These are phyloP conservation scores for Podargus strigoides DNA, from an alignment of 2,797 vertebrate genomes.

Conservation along the genomic window DNA sequence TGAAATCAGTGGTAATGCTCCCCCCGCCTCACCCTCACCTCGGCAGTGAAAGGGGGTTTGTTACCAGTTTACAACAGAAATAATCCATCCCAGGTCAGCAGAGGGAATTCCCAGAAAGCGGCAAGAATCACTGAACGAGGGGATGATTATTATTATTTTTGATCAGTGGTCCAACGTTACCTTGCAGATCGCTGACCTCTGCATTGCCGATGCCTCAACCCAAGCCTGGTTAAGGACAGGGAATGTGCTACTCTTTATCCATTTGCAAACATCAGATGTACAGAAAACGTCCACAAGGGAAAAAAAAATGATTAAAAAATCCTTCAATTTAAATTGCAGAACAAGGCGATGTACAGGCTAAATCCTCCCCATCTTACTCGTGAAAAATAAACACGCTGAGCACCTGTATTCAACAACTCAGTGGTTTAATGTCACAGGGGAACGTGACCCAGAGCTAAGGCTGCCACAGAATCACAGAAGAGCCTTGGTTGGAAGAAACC, in stretches of 20 bases:
- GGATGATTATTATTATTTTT: fast-evolving
- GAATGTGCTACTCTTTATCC: neutral
- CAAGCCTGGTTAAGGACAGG: neutral
- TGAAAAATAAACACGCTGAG: neutral
- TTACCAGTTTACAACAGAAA: neutral
- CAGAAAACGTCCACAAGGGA: neutral
- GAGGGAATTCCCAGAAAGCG: neutral
- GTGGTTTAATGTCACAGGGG: neutral
- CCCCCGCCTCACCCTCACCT: too few species aligned
- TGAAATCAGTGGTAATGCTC: too few species aligned
- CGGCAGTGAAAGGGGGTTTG: too few species aligned
- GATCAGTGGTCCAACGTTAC: fast-evolving
- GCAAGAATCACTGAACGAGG: neutral
- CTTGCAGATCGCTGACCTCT: neutral
- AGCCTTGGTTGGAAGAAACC: too few species aligned
- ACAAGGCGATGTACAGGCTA: neutral
- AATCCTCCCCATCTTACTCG: neutral
- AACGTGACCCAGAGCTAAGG: neutral
- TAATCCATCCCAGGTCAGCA: neutral
- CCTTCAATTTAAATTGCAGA: neutral
- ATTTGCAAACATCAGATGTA: neutral
- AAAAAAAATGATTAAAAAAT: too few species aligned
- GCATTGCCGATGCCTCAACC: neutral
- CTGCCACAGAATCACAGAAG: neutral
- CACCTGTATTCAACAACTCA: neutral